phyloP scores from a whole-genome alignment of 2,113 vertebrate species.

The Columba janthina region DNA sequence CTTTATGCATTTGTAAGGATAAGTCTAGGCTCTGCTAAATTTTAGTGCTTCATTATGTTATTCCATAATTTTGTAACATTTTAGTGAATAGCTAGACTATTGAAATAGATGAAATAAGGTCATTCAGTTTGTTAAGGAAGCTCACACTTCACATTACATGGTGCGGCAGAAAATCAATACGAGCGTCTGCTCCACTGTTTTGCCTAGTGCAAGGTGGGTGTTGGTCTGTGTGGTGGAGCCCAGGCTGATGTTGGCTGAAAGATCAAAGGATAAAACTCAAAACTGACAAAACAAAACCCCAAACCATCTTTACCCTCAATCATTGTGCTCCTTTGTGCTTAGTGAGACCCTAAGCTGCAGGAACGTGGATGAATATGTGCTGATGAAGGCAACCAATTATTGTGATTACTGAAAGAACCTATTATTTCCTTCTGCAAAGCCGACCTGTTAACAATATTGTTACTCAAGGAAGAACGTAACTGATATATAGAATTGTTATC shows the following conservation, averaged over 20 bases:
- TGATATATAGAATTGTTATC: background rate
- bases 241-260: background rate
- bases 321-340: background rate
- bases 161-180: background rate
- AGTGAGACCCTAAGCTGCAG: background rate
- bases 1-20: background rate
- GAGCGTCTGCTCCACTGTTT: background rate
- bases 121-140: background rate
- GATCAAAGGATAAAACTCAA: background rate
- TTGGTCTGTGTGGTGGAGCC: background rate
- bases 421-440: background rate
- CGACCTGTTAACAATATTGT: background rate
- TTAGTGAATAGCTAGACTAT: background rate
- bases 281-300: background rate
- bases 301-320: background rate
- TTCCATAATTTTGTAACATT: background rate
- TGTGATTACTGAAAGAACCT: background rate
- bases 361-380: background rate
- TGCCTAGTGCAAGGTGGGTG: background rate
- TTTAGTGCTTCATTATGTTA: background rate
- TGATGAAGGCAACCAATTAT: background rate
- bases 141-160: background rate
- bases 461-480: background rate
- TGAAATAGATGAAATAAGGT: background rate
- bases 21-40: background rate